Conservation (phyloP, 1,140 invertebrate genomes). For the Heliconius nattereri region DNA sequence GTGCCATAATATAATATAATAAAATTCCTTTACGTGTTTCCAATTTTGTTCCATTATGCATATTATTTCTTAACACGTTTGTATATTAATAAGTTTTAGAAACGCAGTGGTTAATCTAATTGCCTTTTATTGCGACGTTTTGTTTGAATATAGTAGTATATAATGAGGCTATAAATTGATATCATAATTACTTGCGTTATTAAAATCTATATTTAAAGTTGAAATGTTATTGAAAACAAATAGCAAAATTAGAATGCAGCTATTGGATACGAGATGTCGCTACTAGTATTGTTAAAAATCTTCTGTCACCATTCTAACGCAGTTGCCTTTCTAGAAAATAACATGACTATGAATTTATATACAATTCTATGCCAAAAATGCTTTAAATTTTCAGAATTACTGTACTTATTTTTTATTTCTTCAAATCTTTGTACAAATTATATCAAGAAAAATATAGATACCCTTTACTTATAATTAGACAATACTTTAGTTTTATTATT, state of each 20-base stretch:
- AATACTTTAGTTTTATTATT: neutral
- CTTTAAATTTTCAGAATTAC: too few species aligned
- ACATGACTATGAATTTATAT: too few species aligned
- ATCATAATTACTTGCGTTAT: slow-evolving; percentile 1
- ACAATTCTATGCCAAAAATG: too few species aligned
- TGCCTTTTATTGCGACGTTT: slow-evolving; percentile 10
- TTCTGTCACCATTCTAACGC: too few species aligned
- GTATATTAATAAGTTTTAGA: neutral
- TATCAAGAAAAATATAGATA: too few species aligned
- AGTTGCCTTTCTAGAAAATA: too few species aligned
- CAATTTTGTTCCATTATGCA: neutral
- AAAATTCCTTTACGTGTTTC: too few species aligned
- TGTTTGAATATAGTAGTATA: neutral
- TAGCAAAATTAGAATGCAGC: slow-evolving; percentile 4
- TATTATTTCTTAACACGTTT: neutral
- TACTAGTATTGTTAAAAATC: neutral
- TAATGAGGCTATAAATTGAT: slow-evolving; percentile 14
- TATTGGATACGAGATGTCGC: slow-evolving; percentile 49
- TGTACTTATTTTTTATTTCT: too few species aligned
- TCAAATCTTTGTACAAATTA: too few species aligned
- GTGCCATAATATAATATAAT: too few species aligned
- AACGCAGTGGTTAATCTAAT: slow-evolving; percentile 8
- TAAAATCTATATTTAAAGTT: slow-evolving; percentile 8
- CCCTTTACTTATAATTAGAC: too few species aligned
- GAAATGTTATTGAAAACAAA: neutral